phyloP scores from a whole-genome alignment of 2,797 vertebrate species.

The Clangula hyemalis region DNA sequence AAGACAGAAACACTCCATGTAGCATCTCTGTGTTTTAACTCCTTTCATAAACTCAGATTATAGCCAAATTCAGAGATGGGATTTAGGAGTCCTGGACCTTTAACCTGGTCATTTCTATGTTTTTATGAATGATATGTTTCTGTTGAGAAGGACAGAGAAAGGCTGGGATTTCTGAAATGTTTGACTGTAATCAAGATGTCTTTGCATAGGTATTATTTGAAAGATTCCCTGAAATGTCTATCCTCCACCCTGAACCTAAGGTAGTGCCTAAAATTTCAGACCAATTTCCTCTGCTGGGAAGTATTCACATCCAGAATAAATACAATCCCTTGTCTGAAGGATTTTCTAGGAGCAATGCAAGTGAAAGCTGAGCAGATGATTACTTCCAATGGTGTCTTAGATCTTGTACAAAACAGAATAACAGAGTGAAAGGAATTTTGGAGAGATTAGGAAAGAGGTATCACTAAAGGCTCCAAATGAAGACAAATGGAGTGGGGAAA shows the following conservation, averaged over 20 bases:
- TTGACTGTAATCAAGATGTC: not conserved
- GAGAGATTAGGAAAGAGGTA: not conserved
- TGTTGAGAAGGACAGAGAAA: not conserved
- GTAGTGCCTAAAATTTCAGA: not conserved
- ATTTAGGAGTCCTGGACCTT: not conserved
- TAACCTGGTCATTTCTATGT: not conserved
- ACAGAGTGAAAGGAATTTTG: not conserved
- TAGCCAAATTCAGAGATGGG: not conserved
- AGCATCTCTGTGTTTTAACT: not conserved
- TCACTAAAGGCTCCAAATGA: not conserved
- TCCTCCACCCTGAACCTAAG: not conserved
- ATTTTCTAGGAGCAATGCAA: not conserved
- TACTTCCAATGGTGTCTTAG: not conserved
- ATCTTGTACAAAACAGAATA: not conserved
- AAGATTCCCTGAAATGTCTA: not conserved
- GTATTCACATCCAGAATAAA: not conserved
- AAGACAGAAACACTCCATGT: not conserved
- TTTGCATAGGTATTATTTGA: not conserved
- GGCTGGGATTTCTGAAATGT: not conserved
- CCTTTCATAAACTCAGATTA: not conserved
- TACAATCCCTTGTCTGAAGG: not conserved
- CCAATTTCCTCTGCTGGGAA: not conserved
- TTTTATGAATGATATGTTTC: not conserved
- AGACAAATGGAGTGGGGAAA: conserved; percentile 22
- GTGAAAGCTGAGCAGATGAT: not conserved